These are phyloP conservation scores for Latheticus oryzae DNA, from an alignment of 2,888 invertebrate genomes.

Conservation along the genomic window DNA sequence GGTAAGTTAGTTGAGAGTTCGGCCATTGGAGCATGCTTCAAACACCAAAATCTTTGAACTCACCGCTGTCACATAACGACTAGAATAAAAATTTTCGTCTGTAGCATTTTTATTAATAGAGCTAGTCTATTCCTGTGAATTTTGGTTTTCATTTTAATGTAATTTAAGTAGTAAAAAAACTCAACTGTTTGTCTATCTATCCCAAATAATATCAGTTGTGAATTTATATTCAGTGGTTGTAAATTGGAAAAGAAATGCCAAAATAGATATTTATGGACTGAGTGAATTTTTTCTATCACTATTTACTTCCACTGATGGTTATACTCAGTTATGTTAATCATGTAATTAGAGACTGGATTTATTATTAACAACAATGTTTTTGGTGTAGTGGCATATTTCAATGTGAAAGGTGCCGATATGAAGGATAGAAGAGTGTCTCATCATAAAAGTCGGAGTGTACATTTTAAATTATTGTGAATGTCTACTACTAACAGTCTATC, in stretches of 20 bases:
- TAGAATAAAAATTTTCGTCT: constrained; percentile 30
- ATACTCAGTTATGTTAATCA: constrained; percentile 15
- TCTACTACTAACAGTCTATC: constrained; percentile 49
- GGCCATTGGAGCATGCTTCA: constrained; percentile 49
- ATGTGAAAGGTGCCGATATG: constrained; percentile 32
- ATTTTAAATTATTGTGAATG: constrained; percentile 57
- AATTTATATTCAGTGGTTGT: constrained; percentile 33
- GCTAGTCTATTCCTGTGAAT: constrained; percentile 44
- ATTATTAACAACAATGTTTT: constrained; percentile 21
- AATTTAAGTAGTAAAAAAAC: constrained; percentile 14
- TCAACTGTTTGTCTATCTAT: constrained; percentile 10
- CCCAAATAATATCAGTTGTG: no score
- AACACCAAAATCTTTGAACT: constrained; percentile 46
- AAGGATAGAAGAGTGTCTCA: constrained; percentile 35
- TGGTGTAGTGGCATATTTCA: constrained; percentile 43
- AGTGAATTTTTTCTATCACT: constrained; percentile 5
- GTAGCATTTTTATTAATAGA: constrained; percentile 49
- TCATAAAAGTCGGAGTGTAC: constrained; percentile 48
- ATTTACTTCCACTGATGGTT: constrained; percentile 29
- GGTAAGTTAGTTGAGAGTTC: constrained; percentile 47
- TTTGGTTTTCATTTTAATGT: constrained; percentile 24
- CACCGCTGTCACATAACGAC: constrained; percentile 32
- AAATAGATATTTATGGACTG: constrained; percentile 21
- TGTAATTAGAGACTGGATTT: constrained; percentile 14
- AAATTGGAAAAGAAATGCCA: constrained; percentile 27